Evolutionary conservation across 2,797 vertebrate species (phyloP).

Genomic region (Molothrus aeneus): DNA sequence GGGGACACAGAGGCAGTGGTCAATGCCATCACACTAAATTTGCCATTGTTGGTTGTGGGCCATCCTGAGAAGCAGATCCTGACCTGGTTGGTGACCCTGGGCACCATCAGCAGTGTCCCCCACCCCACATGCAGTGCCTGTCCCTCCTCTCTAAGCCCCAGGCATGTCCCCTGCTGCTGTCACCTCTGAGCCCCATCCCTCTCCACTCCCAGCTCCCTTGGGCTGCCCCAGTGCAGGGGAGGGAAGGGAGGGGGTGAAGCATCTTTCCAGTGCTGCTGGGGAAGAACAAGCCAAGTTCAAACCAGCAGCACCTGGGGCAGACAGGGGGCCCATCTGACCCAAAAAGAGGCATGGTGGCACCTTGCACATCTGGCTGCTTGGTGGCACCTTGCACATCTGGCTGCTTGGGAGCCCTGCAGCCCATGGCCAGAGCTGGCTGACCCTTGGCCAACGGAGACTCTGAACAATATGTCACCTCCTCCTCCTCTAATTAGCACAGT

Average conservation of each 20-base stretch:
- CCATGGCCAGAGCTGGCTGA: background rate
- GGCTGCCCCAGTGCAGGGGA: background rate
- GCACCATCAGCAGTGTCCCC: background rate
- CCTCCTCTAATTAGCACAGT: background rate
- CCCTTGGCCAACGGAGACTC: background rate
- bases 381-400: background rate
- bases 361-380: too few relatives aligned
- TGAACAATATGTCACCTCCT: background rate
- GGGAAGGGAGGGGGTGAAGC: background rate
- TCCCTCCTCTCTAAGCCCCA: background rate
- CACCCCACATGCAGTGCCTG: accelerated
- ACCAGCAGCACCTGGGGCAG: background rate
- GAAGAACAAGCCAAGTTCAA: background rate
- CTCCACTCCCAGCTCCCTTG: background rate
- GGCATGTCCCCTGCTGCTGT: background rate
- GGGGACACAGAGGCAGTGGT: background rate
- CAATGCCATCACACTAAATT: background rate
- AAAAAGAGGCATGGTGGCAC: background rate
- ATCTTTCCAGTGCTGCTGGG: background rate
- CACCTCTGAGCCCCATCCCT: accelerated
- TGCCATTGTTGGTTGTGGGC: accelerated
- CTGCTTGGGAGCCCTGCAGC: background rate
- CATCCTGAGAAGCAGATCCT: background rate
- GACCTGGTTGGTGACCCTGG: accelerated
- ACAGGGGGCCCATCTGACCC: background rate